A percentile compares a stretch with the other conserved stretches of the same genome.
Conservation (phyloP, 2,797 vertebrate genomes). For the Pygocentrus nattereri region DNA sequence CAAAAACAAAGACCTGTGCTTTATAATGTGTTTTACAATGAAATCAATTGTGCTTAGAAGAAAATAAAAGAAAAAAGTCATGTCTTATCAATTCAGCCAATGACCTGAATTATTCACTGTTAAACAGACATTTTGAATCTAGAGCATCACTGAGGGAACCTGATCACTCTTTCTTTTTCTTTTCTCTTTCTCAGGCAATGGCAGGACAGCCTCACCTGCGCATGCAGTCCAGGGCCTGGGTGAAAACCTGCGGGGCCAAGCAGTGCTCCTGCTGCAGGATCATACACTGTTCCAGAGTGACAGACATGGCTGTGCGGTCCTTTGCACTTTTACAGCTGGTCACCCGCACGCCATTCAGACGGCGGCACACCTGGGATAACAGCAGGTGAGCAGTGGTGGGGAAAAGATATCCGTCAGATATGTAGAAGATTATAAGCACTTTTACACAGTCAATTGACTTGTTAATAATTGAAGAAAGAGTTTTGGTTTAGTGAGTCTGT, state of each 20-base stretch:
- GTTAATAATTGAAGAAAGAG: not conserved
- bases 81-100: not conserved
- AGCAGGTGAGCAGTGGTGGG: not conserved
- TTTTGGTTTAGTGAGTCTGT: not conserved
- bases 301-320: slow-evolving; percentile 98
- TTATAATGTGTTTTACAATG: too few species aligned
- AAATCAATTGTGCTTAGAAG: too few species aligned
- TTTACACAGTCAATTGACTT: not conserved
- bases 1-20: too few species aligned
- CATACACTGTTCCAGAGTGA: slow-evolving; percentile 97
- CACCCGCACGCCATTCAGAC: slow-evolving; percentile 94
- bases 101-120: too few species aligned
- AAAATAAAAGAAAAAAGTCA: too few species aligned
- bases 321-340: slow-evolving; percentile 99
- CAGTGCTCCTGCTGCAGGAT: slow-evolving; percentile 95
- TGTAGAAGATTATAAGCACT: not conserved
- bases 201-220: slow-evolving; percentile 86
- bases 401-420: not conserved
- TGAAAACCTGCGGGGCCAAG: slow-evolving; percentile 97
- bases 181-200: slow-evolving; percentile 17
- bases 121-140: too few species aligned
- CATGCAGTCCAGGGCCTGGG: slow-evolving; percentile 98
- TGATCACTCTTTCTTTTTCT: not conserved
- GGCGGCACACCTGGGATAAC: slow-evolving; percentile 84
- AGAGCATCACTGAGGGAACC: too few species aligned